Evolutionary conservation across 2,888 invertebrate species (phyloP).

Genomic region (Lissonota sp.): DNA sequence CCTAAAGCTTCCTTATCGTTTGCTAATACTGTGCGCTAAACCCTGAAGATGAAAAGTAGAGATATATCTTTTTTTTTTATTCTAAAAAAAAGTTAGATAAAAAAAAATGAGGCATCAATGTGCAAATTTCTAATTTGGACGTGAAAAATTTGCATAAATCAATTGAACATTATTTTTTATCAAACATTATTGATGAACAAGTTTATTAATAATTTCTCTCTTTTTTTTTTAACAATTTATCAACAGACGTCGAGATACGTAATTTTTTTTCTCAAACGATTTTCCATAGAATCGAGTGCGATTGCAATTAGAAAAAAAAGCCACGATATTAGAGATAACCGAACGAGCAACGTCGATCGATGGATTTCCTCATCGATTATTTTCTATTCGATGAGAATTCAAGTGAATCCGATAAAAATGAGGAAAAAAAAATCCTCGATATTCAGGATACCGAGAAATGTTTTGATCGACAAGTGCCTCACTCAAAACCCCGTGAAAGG

Average conservation of each 20-base stretch:
- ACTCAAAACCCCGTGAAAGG: background rate
- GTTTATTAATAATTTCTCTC: background rate
- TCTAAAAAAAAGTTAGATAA: too few species aligned
- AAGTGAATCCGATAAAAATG: background rate
- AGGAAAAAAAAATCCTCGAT: background rate
- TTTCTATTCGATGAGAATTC: background rate
- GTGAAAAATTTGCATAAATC: too few species aligned
- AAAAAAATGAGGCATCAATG: too few species aligned
- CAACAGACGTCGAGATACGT: background rate
- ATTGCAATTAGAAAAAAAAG: slow-evolving; percentile 9
- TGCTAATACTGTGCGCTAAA: background rate
- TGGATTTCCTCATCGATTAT: slow-evolving; percentile 33
- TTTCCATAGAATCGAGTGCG: slow-evolving; percentile 9
- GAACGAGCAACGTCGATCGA: background rate
- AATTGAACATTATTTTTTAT: too few species aligned
- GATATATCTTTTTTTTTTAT: slow-evolving; percentile 12
- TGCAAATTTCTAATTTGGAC: too few species aligned
- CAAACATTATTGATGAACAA: too few species aligned
- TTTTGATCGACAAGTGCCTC: background rate
- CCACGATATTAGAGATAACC: background rate
- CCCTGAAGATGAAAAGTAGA: slow-evolving; percentile 16
- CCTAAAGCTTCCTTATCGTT: slow-evolving; percentile 28
- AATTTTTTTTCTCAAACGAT: background rate
- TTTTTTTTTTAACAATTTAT: background rate
- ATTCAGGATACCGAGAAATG: background rate